Conservation (phyloP, 2,113 vertebrate genomes). For the Phylloscopus trochiloides region DNA sequence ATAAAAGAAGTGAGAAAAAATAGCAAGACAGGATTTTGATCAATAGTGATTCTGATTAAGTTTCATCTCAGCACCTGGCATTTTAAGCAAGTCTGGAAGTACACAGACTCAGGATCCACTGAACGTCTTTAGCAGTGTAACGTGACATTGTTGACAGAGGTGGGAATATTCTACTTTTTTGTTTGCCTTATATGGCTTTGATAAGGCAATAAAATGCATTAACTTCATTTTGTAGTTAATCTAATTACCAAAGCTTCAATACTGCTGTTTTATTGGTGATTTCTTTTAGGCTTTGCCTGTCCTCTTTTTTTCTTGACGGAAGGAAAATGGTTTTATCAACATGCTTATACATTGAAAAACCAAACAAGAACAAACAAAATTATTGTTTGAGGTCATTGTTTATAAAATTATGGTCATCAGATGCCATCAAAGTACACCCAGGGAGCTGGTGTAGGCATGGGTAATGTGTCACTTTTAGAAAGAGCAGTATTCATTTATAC, state of each 20-base stretch:
- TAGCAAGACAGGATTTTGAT: background rate
- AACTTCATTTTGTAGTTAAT: background rate
- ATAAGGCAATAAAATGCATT: background rate
- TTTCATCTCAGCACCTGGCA: conserved; percentile 19
- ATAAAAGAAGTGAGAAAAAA: conserved; percentile 2
- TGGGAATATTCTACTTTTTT: background rate
- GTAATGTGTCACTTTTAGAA: background rate
- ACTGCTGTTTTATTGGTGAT: background rate
- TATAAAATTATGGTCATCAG: background rate
- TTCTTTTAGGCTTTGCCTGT: background rate
- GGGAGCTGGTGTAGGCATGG: background rate
- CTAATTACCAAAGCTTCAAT: background rate
- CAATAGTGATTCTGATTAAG: conserved; percentile 19
- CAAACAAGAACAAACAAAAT: rapidly evolving
- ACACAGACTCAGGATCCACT: background rate
- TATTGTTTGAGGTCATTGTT: background rate
- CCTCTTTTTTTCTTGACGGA: background rate
- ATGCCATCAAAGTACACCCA: background rate
- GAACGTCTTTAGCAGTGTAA: background rate
- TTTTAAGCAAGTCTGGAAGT: conserved; percentile 15
- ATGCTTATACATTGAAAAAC: background rate
- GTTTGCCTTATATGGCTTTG: background rate
- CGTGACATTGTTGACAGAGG: background rate
- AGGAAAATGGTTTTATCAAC: background rate
- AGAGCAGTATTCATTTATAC: background rate